Evolutionary conservation across 2,797 vertebrate species (phyloP).

Genomic region (Benthosema pterotum): DNA sequence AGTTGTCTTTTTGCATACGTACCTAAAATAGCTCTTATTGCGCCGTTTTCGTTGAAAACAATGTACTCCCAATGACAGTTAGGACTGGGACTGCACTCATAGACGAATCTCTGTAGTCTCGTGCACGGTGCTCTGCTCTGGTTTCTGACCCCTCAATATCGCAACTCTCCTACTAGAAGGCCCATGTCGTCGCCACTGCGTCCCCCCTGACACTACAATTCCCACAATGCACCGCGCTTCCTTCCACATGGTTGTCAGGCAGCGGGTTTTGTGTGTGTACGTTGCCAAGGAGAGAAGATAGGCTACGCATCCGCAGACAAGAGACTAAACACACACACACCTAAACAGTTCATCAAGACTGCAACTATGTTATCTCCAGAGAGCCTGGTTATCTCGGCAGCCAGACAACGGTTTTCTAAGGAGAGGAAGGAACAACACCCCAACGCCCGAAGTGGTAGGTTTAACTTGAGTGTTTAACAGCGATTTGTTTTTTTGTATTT

Average conservation of each 20-base stretch:
- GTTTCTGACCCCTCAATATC: too few relatives aligned
- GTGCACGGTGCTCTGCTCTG: too few relatives aligned
- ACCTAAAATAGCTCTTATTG: too few relatives aligned
- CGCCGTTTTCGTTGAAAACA: too few relatives aligned
- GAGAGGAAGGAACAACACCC: conserved; percentile 14
- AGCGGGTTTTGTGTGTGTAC: conserved; percentile 48
- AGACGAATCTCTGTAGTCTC: too few relatives aligned
- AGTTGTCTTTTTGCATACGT: too few relatives aligned
- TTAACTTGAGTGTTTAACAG: too few relatives aligned
- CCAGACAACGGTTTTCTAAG: conserved; percentile 39
- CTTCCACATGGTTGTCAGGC: conserved; percentile 18
- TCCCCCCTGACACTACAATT: conserved; percentile 48
- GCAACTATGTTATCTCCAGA: conserved; percentile 27
- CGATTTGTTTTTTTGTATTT: too few relatives aligned
- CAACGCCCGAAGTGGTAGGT: conserved; percentile 67
- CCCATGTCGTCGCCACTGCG: too few relatives aligned
- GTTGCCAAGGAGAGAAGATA: conserved; percentile 71
- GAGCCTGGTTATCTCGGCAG: conserved; percentile 38
- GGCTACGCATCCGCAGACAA: background rate
- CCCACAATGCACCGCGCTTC: conserved; percentile 60
- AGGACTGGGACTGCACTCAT: too few relatives aligned
- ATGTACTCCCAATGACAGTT: too few relatives aligned
- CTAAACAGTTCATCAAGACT: conserved; percentile 26
- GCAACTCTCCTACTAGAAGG: too few relatives aligned
- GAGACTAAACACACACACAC: conserved; percentile 17